Evolutionary conservation across 2,888 invertebrate genomes (phyloP).

Genomic region (Troglohyphantes excavatus): DNA sequence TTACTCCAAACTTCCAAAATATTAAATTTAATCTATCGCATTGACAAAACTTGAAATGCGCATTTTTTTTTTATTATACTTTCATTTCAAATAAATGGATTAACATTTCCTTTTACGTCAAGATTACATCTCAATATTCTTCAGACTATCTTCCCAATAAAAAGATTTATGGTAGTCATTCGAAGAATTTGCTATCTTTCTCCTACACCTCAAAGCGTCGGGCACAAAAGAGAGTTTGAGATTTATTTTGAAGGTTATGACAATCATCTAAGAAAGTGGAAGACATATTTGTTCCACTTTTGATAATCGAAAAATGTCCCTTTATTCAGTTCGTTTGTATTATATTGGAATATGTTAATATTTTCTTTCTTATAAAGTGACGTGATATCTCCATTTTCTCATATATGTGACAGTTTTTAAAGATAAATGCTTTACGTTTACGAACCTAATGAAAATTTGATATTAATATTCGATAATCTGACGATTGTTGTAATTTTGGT

Average conservation of each 20-base stretch:
- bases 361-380: not conserved
- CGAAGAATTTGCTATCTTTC: not conserved
- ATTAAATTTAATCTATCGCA: no score
- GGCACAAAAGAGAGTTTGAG: not conserved
- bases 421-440: no score
- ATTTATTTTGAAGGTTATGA: not conserved
- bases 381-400: not conserved
- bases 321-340: not conserved
- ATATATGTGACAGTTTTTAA: not conserved
- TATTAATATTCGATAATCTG: no score
- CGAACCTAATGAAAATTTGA: no score
- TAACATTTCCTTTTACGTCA: not conserved
- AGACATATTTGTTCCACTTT: not conserved
- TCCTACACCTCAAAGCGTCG: not conserved
- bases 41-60: no score
- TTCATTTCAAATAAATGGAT: not conserved
- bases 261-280: not conserved
- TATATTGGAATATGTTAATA: not conserved
- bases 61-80: no score
- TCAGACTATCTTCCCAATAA: not conserved
- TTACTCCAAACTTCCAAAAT: no score
- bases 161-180: not conserved
- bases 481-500: no score
- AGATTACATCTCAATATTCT: constrained; percentile 9
- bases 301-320: not conserved